A percentile compares a stretch with the other conserved stretches of the same genome.
Evolutionary conservation across 2,113 vertebrate species (phyloP).

Genomic region (Ancistrus triradiatus): DNA sequence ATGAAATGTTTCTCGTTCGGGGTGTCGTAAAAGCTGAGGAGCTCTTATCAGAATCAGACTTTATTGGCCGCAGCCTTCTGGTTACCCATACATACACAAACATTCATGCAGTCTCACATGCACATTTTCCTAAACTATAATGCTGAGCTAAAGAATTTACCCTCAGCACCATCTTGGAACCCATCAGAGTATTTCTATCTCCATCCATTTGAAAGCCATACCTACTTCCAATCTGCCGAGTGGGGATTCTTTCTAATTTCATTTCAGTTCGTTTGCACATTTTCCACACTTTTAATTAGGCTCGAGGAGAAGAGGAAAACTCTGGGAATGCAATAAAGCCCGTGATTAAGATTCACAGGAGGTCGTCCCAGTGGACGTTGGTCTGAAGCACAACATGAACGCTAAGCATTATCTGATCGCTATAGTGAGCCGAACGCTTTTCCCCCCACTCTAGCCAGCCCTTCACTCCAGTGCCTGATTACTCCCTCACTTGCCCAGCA

Average conservation of each 20-base stretch:
- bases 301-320: constrained; percentile 27
- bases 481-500: constrained; percentile 26
- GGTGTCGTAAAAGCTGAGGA: no score
- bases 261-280: constrained; percentile 52
- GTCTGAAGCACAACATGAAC: constrained; percentile 48
- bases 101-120: no score
- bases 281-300: constrained; percentile 58
- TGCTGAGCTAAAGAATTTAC: no score
- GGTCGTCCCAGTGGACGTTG: constrained; percentile 42
- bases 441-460: constrained; percentile 8
- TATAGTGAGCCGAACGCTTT: constrained; percentile 25
- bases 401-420: constrained; percentile 47
- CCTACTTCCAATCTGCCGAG: constrained; percentile 22
- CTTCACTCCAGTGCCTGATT: constrained; percentile 27
- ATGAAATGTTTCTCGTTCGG: no score
- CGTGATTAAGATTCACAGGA: constrained; percentile 50
- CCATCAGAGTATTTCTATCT: no score
- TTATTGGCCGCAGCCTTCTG: no score
- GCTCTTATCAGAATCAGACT: no score
- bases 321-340: constrained; percentile 50
- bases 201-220: constrained; percentile 11
- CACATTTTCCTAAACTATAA: no score
- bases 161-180: no score
- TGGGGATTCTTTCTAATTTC: constrained; percentile 33
- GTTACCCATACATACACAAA: no score